Base-by-base conservation (phyloP, 2,113 vertebrate species). In the Ictalurus furcatus region DNA sequence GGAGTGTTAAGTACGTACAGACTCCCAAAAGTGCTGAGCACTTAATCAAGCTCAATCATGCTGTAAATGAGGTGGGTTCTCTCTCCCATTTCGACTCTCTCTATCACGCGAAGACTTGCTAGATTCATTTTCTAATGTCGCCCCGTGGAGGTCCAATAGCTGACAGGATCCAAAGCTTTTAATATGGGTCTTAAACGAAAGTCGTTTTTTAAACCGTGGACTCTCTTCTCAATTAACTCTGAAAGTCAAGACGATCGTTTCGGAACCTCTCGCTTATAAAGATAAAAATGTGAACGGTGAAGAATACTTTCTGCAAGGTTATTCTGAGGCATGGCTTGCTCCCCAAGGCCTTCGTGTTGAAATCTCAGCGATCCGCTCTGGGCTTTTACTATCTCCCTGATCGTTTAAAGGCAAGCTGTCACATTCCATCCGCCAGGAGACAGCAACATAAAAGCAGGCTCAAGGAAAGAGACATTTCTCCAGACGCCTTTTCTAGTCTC, bases 11-110 rank as follows among this genome's bases (percentile, higher is more conserved):
- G 81, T 87, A 79, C 28, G 79, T 85, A 71, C 85, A 69, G 90
- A 89, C 82, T 87, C 88, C 87, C 69, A 84, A 90, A 90, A 91
- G 85, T 54, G 90, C 63, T 58, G 86, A 90, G 87, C 85, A 88
- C 89, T 92, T 91, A 89, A 91, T 92, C 91, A 92, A 89, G 88
- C 86, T 88, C 89, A 92, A 92, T 92, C 91, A 92, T 84, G 86
- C 87, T 88, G 83, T 86, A 92, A 92, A 92, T 89, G 90, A 92
- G 85, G 56, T 81, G 81, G 84, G 85, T 69, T 79, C 86, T 91
- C 87, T n/a, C 56, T 61, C 79, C 34, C n/a, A 52, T 37, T 76
- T 83, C 84, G 59, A 63, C 84, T 34, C 16, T 81, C 82, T 88
- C 79, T 79, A 19, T 89, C 61, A 37, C 21, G 56, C 74, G 40